Conservation (phyloP, 2,113 vertebrate species). For the Clarias gariepinus region DNA sequence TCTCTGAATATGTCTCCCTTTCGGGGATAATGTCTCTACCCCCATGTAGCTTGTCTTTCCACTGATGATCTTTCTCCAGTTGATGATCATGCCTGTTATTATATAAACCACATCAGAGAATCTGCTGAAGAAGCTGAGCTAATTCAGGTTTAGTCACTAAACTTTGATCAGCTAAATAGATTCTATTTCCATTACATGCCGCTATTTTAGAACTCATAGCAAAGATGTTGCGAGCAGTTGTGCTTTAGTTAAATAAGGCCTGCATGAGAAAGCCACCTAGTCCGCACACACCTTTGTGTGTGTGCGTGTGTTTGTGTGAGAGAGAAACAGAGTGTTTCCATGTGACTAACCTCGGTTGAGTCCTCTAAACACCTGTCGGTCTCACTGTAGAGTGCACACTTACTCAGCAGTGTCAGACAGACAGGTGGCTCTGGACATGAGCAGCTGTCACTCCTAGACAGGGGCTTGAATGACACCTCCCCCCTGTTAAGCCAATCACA, state of each 20-base stretch:
- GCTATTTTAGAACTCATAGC: background rate
- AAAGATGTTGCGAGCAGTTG: background rate
- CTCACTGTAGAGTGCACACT: background rate
- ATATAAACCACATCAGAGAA: background rate
- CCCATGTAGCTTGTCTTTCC: background rate
- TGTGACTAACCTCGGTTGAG: conserved; percentile 16
- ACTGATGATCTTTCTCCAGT: background rate
- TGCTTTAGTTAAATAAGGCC: background rate
- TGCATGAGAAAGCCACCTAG: background rate
- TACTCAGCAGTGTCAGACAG: background rate
- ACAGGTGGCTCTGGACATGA: conserved; percentile 7
- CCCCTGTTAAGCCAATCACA: conserved; percentile 35
- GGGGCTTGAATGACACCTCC: conserved; percentile 32
- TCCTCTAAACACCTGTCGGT: conserved; percentile 9
- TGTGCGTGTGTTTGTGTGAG: background rate
- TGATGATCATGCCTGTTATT: background rate
- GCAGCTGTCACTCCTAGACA: conserved; percentile 25
- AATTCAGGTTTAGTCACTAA: background rate
- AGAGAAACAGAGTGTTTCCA: background rate
- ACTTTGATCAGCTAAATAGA: background rate
- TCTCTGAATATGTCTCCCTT: background rate
- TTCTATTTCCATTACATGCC: background rate
- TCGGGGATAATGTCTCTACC: background rate
- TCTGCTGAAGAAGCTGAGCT: background rate
- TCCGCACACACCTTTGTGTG: background rate